phyloP scores from a whole-genome alignment of 2,797 vertebrate species.

The Mormyrops boulengeri region DNA sequence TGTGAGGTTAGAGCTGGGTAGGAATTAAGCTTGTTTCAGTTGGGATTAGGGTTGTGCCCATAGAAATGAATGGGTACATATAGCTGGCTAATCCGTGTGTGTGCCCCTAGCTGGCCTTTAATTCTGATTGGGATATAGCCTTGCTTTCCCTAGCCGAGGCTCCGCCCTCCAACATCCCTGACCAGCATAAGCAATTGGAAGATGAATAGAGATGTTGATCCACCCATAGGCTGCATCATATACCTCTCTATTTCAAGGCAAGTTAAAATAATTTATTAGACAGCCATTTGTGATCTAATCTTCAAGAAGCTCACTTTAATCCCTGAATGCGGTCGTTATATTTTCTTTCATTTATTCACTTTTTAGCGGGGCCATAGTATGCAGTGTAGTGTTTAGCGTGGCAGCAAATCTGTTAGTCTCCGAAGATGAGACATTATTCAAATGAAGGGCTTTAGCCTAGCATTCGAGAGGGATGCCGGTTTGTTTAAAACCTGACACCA shows the following conservation, averaged over 20 bases:
- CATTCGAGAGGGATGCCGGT: neutral
- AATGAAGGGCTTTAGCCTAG: neutral
- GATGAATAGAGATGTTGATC: neutral
- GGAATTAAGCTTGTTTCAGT: neutral
- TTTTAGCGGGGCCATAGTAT: neutral
- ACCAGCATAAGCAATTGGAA: neutral
- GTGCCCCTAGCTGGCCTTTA: neutral
- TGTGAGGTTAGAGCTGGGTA: neutral
- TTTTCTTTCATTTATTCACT: conserved; percentile 3
- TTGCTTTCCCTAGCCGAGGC: neutral
- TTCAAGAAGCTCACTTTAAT: conserved; percentile 13
- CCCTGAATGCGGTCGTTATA: neutral
- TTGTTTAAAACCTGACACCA: conserved; percentile 1
- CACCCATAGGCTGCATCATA: neutral
- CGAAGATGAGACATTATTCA: neutral
- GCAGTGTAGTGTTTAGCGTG: neutral
- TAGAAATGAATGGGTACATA: neutral
- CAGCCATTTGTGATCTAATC: conserved; percentile 19
- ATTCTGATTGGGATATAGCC: neutral
- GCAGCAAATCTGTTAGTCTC: neutral
- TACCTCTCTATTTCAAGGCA: neutral
- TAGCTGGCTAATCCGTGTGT: neutral
- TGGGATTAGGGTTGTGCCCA: neutral
- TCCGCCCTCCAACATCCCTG: neutral
- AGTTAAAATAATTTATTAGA: conserved; percentile 6